Conservation (phyloP, 2,797 vertebrate species). For the Spondyliosoma cantharus region DNA sequence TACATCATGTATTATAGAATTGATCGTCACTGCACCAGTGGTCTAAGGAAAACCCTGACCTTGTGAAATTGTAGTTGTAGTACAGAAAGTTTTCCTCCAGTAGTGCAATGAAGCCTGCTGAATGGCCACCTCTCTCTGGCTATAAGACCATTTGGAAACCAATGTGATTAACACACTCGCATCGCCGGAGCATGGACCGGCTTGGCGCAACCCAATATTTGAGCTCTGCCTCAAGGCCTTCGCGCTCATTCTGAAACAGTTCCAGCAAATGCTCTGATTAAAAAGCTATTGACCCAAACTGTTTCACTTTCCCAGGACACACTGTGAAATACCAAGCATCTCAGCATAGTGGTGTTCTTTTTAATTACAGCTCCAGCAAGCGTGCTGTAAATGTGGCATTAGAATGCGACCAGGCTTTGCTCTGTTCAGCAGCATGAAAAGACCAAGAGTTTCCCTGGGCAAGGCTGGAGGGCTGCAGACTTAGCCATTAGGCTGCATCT, state of each 20-base stretch:
- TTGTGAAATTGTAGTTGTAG: neutral
- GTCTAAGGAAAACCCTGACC: neutral
- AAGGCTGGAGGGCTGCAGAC: conserved; percentile 43
- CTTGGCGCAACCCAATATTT: conserved; percentile 28
- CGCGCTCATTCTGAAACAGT: conserved; percentile 46
- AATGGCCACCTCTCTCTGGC: neutral
- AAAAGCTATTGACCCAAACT: conserved; percentile 73
- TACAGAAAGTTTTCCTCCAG: conserved; percentile 7
- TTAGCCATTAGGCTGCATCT: conserved; percentile 37
- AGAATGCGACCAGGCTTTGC: conserved; percentile 26
- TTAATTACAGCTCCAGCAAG: conserved; percentile 54
- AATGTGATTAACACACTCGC: conserved; percentile 24
- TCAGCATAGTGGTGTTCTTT: conserved; percentile 21
- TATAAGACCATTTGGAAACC: conserved; percentile 20
- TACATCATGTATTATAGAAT: neutral
- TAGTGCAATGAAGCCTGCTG: conserved; percentile 3
- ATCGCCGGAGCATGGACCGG: neutral
- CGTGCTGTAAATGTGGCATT: conserved; percentile 43
- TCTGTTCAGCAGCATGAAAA: conserved; percentile 57
- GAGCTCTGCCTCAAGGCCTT: conserved; percentile 35
- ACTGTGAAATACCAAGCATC: conserved; percentile 59
- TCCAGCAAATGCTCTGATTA: conserved; percentile 66
- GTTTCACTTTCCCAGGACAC: conserved; percentile 29
- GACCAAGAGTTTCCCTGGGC: conserved; percentile 50
- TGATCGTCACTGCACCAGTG: neutral